phyloP scores from a whole-genome alignment of 1,140 invertebrate species.

The Trichonephila clavata region DNA sequence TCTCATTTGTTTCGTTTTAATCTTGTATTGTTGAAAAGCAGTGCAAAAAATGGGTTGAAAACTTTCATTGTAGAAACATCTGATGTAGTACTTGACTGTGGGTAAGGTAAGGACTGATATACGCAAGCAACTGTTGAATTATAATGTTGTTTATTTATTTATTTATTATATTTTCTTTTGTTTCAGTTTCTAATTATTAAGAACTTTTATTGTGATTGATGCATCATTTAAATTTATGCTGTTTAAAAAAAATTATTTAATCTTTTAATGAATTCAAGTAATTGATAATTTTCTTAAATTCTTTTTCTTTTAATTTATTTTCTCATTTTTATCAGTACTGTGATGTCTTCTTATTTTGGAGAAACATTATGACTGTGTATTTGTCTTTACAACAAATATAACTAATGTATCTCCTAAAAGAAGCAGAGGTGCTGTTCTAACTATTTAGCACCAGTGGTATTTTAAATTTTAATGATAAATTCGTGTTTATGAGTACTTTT shows the following conservation, averaged over 20 bases:
- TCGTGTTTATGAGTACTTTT: too few relatives aligned
- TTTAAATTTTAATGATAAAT: neutral
- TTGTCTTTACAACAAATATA: slow-evolving; percentile 75
- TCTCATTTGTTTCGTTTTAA: slow-evolving; percentile 74
- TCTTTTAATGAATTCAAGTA: neutral
- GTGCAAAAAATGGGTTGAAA: slow-evolving; percentile 64
- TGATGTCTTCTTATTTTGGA: slow-evolving; percentile 14
- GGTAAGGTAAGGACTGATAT: slow-evolving; percentile 49
- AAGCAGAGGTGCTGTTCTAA: neutral
- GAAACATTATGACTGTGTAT: slow-evolving; percentile 58
- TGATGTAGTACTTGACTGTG: slow-evolving; percentile 50
- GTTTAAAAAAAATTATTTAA: neutral
- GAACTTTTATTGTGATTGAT: neutral
- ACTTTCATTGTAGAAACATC: slow-evolving; percentile 69
- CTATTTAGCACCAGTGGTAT: neutral
- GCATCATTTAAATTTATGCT: slow-evolving; percentile 12
- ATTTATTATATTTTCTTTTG: slow-evolving; percentile 7
- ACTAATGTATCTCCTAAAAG: slow-evolving; percentile 45
- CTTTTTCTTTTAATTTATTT: neutral
- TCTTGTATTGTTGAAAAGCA: slow-evolving; percentile 61
- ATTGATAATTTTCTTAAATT: neutral
- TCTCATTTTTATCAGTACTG: too few relatives aligned
- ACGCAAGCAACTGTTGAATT: slow-evolving; percentile 48
- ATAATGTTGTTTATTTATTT: slow-evolving; percentile 49
- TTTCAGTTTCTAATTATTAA: neutral